Base-by-base conservation (phyloP, 1,140 invertebrate species). In the Melipona quadrifasciata region DNA sequence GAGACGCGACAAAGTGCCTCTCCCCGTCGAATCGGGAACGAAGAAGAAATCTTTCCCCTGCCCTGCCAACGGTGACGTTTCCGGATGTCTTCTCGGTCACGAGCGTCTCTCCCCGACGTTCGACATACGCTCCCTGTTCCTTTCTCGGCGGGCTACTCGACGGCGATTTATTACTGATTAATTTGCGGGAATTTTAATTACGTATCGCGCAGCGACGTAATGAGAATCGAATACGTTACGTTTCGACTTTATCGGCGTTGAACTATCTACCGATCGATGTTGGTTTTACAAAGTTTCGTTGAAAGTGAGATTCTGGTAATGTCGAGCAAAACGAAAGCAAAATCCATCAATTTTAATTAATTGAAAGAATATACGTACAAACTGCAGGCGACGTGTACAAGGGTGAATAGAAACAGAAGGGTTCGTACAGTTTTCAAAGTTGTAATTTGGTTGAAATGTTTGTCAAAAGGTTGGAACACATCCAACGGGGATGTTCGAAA, bases 1-100 rank as follows among this genome's bases (percentile, higher is more conserved):
- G 19, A 16, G 24, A 76, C 81, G 81, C 73, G 51, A 55, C 73
- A 67, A 82, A 67, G n/a, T 47, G 61, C 74, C 55, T 75, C 58
- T 61, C 64, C 57, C 21, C 4, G 74, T 64, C 21, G 34, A 27
- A 76, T 76, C 34, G 8, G 1, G 27, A 76, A 27, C 34, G 24
- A 61, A 47, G 5, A 65, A 24, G 31, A 55, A 47, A 64, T 34
- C n/a, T 27, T 31, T 47, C 39, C 17, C 31, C 10, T 55, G n/a
- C 16, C 10, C 55, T 4, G 19, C 3, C 10, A 27, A 72, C 14
- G 10, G n/a, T 31, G 27, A 51, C 39, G n/a, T 51, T 51, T 72
- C 34, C 39, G 16, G n/a, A 10, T 17, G 16, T 19, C 39, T 47
- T 47, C 39, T 47, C 47, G 39, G 2, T 24, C 70, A 51, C 14